phyloP scores from a whole-genome alignment of 2,888 invertebrate species.

The Volucella zonaria region DNA sequence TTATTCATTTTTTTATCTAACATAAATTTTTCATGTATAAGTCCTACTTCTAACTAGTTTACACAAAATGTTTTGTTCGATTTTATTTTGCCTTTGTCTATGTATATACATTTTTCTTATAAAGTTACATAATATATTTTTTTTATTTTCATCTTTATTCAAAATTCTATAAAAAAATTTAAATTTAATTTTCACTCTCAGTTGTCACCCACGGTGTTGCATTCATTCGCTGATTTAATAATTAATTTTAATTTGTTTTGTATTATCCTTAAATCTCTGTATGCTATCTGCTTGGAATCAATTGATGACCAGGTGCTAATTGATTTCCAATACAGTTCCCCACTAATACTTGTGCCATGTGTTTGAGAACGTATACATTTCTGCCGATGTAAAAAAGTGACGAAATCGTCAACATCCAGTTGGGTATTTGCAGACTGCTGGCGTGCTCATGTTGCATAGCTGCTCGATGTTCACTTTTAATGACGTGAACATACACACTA shows the following conservation, averaged over 20 bases:
- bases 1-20: slow-evolving; percentile 9
- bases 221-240: slow-evolving; percentile 47
- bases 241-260: slow-evolving; percentile 5
- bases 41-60: slow-evolving; percentile 26
- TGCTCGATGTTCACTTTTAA: slow-evolving; percentile 89
- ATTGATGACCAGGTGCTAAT: slow-evolving; percentile 32
- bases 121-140: background rate
- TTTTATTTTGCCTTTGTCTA: slow-evolving; percentile 6
- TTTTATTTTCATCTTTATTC: slow-evolving; percentile 4
- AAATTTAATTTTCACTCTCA: slow-evolving; percentile 18
- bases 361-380: slow-evolving; percentile 39
- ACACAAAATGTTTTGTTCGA: background rate
- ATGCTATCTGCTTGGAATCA: slow-evolving; percentile 60
- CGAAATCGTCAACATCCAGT: slow-evolving; percentile 76
- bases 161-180: slow-evolving; percentile 29
- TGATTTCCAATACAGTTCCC: slow-evolving; percentile 40
- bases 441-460: slow-evolving; percentile 85
- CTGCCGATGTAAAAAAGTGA: slow-evolving; percentile 66
- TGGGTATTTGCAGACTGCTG: slow-evolving; percentile 78
- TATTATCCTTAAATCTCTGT: slow-evolving; percentile 30
- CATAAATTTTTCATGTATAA: slow-evolving; percentile 8
- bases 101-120: slow-evolving; percentile 35
- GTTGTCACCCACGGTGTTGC: slow-evolving; percentile 41
- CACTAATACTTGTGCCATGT: background rate
- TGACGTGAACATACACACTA: slow-evolving; percentile 91